Base-by-base conservation (phyloP, 2,797 vertebrate species). In the Falco berigora region DNA sequence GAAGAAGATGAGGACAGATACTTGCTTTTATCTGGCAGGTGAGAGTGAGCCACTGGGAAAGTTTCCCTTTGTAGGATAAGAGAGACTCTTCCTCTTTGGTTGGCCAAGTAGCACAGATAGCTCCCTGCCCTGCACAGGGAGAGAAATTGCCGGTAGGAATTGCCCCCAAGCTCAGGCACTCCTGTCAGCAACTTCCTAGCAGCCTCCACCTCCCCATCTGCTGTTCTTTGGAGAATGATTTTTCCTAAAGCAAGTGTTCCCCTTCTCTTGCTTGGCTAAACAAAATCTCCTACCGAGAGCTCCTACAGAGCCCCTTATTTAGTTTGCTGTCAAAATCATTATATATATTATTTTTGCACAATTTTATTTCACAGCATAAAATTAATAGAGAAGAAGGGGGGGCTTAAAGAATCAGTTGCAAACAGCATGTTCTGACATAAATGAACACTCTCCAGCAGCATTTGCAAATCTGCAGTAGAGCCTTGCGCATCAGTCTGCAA, bases 391-490 rank as follows among this genome's bases (percentile, higher is more conserved):
- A 52, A 91, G 56, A 53, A 93, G 68, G 36, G 11, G 34, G 36
- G 36, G 23, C 56, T 96, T 85, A 76, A 94, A 94, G 93, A 89
- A 72, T 64, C 58, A 62, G 55, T 88, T 69, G 53, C 50, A 73
- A 92, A 66, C 94, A 94, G 77, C 80, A 40, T 67, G 84, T 92
- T 94, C 88, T 87, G n/a, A 85, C 20, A 61, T 77, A 96, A 91
- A 93, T 82, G 80, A 95, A 74, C 25, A 22, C 25, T 87, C 73
- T 85, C 49, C 55, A 34, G 52, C 47, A 92, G 53, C 81, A 74
- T 93, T 93, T 88, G 78, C 68, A 89, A 92, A 79, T 82, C 84
- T 92, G 56, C 63, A 59, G 32, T 30, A 69, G 63, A n/a, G 66
- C 52, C 61, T 88, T 79, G 52, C 2, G 10, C 86, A 79, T 73